Conservation (phyloP, 2,888 invertebrate species). For the Meteorus cinctellus region DNA sequence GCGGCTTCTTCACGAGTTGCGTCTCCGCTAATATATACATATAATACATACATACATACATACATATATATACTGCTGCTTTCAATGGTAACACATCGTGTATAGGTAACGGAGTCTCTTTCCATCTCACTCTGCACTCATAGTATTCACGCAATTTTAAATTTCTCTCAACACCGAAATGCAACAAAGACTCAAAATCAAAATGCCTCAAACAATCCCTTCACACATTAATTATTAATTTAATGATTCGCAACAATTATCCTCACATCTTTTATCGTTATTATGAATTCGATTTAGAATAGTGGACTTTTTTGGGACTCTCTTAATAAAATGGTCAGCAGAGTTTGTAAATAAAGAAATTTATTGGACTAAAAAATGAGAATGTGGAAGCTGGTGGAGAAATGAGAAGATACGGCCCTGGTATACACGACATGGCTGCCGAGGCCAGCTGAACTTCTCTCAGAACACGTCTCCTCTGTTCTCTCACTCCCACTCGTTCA, state of each 20-base stretch:
- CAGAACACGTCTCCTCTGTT: conserved; percentile 42
- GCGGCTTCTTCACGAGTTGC: background rate
- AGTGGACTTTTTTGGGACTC: too few relatives aligned
- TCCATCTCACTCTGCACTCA: too few relatives aligned
- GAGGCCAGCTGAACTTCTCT: conserved; percentile 70
- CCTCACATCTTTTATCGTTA: too few relatives aligned
- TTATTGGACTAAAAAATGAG: background rate
- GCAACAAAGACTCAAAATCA: too few relatives aligned
- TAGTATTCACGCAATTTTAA: too few relatives aligned
- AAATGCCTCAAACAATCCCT: too few relatives aligned
- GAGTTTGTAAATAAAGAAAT: background rate
- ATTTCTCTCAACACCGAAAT: too few relatives aligned
- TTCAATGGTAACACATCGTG: conserved; percentile 1
- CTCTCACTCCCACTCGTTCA: conserved; percentile 39
- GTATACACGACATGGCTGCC: conserved; percentile 68
- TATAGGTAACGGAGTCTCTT: too few relatives aligned
- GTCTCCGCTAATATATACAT: background rate
- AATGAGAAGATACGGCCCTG: conserved; percentile 55
- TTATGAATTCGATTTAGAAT: too few relatives aligned
- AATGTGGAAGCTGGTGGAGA: background rate
- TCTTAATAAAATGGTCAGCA: too few relatives aligned
- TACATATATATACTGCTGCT: background rate
- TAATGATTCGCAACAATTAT: too few relatives aligned
- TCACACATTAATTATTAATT: too few relatives aligned
- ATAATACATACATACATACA: conserved; percentile 14